Percentiles rank a stretch among this genome's conserved stretches.
Evolutionary conservation across 2,113 vertebrate species (phyloP).

Genomic region (Calypte anna): DNA sequence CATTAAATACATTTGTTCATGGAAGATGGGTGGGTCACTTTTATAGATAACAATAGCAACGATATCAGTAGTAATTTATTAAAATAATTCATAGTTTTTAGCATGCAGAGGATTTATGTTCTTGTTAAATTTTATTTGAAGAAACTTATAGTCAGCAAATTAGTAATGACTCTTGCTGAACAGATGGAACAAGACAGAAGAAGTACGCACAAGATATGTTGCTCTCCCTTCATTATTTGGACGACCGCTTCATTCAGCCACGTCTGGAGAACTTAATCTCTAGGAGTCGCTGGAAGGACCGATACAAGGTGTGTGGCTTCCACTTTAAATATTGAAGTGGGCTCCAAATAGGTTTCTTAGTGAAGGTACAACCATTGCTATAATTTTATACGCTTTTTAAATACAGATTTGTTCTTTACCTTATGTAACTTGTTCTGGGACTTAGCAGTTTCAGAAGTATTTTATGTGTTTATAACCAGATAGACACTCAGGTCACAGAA

Average conservation of each 20-base stretch:
- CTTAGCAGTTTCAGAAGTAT: background rate
- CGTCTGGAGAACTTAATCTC: conserved; percentile 81
- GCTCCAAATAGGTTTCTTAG: background rate
- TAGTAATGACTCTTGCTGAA: conserved; percentile 22
- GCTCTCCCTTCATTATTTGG: conserved; percentile 81
- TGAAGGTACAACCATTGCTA: background rate
- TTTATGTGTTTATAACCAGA: background rate
- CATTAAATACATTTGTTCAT: background rate
- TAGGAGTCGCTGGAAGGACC: conserved; percentile 84
- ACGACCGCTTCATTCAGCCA: conserved; percentile 80
- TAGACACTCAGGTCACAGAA: background rate
- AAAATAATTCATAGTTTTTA: background rate
- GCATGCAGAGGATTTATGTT: background rate
- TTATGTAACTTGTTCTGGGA: background rate
- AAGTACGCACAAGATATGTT: conserved; percentile 82
- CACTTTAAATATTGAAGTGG: background rate
- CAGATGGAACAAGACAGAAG: conserved; percentile 81
- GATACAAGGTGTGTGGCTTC: conserved; percentile 79
- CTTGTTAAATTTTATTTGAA: background rate
- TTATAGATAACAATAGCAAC: background rate
- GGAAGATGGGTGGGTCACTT: background rate
- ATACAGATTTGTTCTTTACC: background rate
- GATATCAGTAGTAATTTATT: background rate
- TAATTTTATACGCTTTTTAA: background rate
- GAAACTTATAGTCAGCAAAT: background rate